A percentile compares a stretch with the other conserved stretches of the same genome.
phyloP scores from a whole-genome alignment of 2,888 invertebrate species.

The Microplitis manilae region DNA sequence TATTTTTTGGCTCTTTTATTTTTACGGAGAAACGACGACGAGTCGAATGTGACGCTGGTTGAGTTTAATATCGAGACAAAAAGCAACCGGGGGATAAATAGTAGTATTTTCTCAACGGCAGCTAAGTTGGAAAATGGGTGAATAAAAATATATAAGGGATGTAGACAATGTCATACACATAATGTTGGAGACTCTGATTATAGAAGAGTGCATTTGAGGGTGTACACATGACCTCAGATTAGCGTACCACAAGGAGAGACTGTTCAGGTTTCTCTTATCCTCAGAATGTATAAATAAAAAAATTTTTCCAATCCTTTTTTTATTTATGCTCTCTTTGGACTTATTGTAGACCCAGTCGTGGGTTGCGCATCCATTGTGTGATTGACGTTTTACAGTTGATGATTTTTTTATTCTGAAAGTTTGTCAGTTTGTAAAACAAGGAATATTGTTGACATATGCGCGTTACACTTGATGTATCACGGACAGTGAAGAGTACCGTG shows the following conservation, averaged over 20 bases:
- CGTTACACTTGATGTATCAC: not conserved
- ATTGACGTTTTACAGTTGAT: conserved; percentile 19
- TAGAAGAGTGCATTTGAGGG: not conserved
- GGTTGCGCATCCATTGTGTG: conserved; percentile 6
- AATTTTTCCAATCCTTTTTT: not conserved
- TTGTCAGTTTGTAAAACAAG: not conserved
- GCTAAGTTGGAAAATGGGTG: conserved; percentile 46
- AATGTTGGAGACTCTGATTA: conserved; percentile 15
- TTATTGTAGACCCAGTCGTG: not conserved
- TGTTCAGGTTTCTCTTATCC: conserved; percentile 5
- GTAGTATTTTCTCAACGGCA: conserved; percentile 33
- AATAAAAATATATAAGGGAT: conserved; percentile 14
- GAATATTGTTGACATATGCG: not conserved
- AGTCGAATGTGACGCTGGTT: conserved; percentile 26
- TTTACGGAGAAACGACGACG: not conserved
- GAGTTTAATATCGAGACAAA: conserved; percentile 39
- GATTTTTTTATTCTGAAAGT: conserved; percentile 23
- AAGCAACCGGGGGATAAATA: conserved; percentile 54
- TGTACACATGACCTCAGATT: conserved; percentile 17
- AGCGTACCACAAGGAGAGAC: conserved; percentile 8
- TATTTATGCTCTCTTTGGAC: not conserved
- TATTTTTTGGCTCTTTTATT: conserved; percentile 20
- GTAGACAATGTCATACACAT: conserved; percentile 20
- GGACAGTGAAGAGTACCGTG: not conserved
- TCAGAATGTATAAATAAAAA: not conserved